Evolutionary conservation across 2,113 vertebrate species (phyloP).

Genomic region (Cochlearius cochlearius): DNA sequence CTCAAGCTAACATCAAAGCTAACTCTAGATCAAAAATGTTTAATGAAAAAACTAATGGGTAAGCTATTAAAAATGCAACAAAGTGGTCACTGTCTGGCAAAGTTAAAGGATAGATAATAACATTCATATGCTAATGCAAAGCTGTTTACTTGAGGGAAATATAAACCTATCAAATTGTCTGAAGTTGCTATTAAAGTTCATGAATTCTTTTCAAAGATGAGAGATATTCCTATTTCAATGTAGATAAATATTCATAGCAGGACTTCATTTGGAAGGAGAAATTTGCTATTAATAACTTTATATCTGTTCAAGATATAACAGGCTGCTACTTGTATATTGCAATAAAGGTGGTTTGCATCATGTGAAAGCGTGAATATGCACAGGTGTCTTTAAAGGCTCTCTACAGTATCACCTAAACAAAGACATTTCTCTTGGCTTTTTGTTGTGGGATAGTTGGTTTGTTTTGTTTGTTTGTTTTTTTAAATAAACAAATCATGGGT

Average conservation of each 20-base stretch:
- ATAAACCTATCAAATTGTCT: slow-evolving; percentile 16
- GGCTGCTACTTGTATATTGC: neutral
- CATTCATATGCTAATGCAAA: slow-evolving; percentile 37
- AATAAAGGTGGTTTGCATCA: neutral
- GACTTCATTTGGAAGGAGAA: neutral
- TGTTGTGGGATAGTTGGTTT: too few species aligned
- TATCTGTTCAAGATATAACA: neutral
- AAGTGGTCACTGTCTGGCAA: slow-evolving; percentile 36
- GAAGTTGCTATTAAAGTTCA: slow-evolving; percentile 21
- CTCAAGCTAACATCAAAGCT: slow-evolving; percentile 34
- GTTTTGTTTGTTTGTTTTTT: neutral
- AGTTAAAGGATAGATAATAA: slow-evolving; percentile 23
- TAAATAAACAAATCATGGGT: neutral
- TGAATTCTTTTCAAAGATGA: slow-evolving; percentile 6
- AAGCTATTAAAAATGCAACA: slow-evolving; percentile 46
- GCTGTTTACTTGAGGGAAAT: slow-evolving; percentile 40
- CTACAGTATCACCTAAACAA: neutral
- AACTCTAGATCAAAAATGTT: slow-evolving; percentile 27
- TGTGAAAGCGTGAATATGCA: neutral
- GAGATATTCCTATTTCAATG: neutral
- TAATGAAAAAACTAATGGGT: slow-evolving; percentile 16
- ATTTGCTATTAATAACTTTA: neutral
- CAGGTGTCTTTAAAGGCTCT: neutral
- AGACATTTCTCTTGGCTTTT: neutral
- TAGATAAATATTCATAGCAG: slow-evolving; percentile 24